phyloP scores from a whole-genome alignment of 2,888 invertebrate genomes.

The Myopa tessellatipennis region DNA sequence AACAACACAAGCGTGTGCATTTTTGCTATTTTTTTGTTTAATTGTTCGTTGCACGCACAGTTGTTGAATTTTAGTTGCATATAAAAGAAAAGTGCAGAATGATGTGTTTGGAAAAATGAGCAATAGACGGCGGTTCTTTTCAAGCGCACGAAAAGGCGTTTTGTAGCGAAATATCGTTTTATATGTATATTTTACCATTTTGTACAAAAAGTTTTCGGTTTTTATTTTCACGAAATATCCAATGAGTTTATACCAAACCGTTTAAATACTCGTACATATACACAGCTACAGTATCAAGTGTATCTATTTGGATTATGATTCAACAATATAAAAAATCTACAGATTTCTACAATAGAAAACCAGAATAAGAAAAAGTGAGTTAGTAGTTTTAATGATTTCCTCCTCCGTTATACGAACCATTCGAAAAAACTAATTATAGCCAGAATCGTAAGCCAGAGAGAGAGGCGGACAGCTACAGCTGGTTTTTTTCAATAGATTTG shows the following conservation, averaged over 20 bases:
- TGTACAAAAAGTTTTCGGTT: not conserved
- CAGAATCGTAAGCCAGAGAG: slow-evolving; percentile 13
- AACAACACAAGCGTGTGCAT: not conserved
- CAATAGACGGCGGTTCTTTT: slow-evolving; percentile 9
- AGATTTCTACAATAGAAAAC: slow-evolving; percentile 18
- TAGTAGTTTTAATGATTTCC: not conserved
- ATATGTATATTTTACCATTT: not conserved
- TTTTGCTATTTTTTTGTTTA: not conserved
- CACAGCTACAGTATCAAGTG: not conserved
- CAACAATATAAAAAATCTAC: slow-evolving; percentile 23
- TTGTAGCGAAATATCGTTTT: not conserved
- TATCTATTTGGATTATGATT: slow-evolving; percentile 23
- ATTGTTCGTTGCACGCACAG: not conserved
- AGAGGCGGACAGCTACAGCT: slow-evolving; percentile 21
- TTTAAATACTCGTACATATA: too few species aligned
- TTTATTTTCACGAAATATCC: not conserved
- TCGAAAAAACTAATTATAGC: slow-evolving; percentile 28
- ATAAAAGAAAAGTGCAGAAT: slow-evolving; percentile 9
- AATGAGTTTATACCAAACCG: not conserved
- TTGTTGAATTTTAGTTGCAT: not conserved
- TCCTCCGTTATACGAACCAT: slow-evolving; percentile 14
- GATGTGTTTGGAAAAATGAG: slow-evolving; percentile 1
- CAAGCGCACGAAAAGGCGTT: not conserved
- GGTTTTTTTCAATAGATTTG: not conserved
- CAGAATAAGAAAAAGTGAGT: slow-evolving; percentile 32